Base-by-base conservation (phyloP, 2,797 vertebrate genomes). In the Rousettus madagascariensis region DNA sequence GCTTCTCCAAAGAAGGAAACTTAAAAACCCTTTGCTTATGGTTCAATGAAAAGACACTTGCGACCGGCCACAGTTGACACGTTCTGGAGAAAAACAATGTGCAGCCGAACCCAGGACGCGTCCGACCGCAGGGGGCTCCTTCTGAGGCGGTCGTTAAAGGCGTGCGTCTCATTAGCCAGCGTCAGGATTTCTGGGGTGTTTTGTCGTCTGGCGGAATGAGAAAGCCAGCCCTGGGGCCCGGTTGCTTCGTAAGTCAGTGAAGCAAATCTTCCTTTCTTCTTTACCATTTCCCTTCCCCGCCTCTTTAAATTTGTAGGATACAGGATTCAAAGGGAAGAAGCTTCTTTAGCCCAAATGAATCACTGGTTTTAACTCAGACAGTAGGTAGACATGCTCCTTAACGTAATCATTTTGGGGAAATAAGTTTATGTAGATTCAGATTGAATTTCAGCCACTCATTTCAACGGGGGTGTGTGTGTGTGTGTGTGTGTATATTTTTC, bases 1-100 rank as follows among this genome's bases (percentile, higher is more conserved):
- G 57, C 59, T 59, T 28, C 80, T 93, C 92, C 43, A 5, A 90
- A 49, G 86, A 69, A 82, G 49, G 69, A 43, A 68, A 77, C 28
- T 63, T 36, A 85, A 57, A 59, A 77, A 22, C 17, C 15, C 38
- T 53, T 55, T 95, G 97, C 69, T 82, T 55, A 41, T 22, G 65
- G 75, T 84, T 65, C 61, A 66, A 7, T 55, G 69, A 82, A 91
- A 72, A 66, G 46, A 49, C 61, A 24, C n/a, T 68, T 30, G 65
- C 84, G 88, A 20, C 83, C 1, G 8, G 63, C 61, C 72, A 61
- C 72, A 53, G 4, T 0, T 28, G 75, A 63, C 51, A 41, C 36
- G 11, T 59, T 68, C 51, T 69, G 80, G 41, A 90, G 92, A 41
- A 88, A 92, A 71, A 66, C 41, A 33, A 41, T 2, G 28, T 59